Evolutionary conservation across 2,113 vertebrate species (phyloP).

Genomic region (Nannobrachium achirus): DNA sequence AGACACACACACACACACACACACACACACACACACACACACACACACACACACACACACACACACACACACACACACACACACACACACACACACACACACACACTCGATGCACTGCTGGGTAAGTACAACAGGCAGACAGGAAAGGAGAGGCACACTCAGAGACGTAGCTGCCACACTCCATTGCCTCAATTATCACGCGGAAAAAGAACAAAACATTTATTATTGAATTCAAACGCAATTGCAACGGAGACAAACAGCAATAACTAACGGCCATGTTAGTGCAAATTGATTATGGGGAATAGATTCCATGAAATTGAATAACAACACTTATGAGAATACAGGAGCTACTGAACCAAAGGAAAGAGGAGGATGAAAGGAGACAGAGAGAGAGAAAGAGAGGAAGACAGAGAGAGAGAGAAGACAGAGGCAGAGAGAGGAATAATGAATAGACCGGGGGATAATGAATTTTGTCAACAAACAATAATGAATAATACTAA

Average conservation of each 20-base stretch:
- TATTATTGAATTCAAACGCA: slow-evolving; percentile 66
- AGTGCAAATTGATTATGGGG: slow-evolving; percentile 63
- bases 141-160: neutral
- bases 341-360: slow-evolving; percentile 37
- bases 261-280: slow-evolving; percentile 65
- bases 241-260: slow-evolving; percentile 54
- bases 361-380: neutral
- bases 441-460: too few relatives aligned
- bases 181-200: slow-evolving; percentile 55
- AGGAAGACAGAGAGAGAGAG: too few relatives aligned
- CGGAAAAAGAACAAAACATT: slow-evolving; percentile 54
- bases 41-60: neutral
- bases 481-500: too few relatives aligned
- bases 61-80: too few relatives aligned
- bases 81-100: slow-evolving; percentile 1
- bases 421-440: too few relatives aligned
- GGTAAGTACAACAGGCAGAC: too few relatives aligned
- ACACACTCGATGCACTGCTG: slow-evolving; percentile 53
- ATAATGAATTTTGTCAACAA: too few relatives aligned
- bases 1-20: slow-evolving; percentile 7
- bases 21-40: slow-evolving; percentile 12
- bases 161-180: slow-evolving; percentile 40
- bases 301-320: slow-evolving; percentile 64
- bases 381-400: neutral
- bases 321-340: slow-evolving; percentile 62